Conservation (phyloP, 2,113 vertebrate species). For the pig (Sus scrofa) region T2T-Sscrofa CM000827.6:57058001-57058500, state of each 20-base stretch:
- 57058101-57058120: neutral
- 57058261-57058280: neutral
- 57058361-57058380: neutral
- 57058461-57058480: neutral
- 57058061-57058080: neutral
- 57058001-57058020: neutral
- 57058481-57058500: slow-evolving; percentile 56
- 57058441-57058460: neutral
- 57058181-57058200: neutral
- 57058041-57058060: neutral
- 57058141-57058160: neutral
- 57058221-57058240: neutral
- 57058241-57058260: slow-evolving; percentile 38
- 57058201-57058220: neutral
- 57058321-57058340: slow-evolving; percentile 18
- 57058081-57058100: neutral
- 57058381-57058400: neutral
- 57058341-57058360: slow-evolving; percentile 20
- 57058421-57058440: neutral
- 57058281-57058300: slow-evolving; percentile 43
- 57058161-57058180: neutral
- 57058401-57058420: slow-evolving; percentile 18
- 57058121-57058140: neutral
- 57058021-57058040: neutral
- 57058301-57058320: slow-evolving; percentile 47